Evolutionary conservation across 2,113 vertebrate species (phyloP).

Genomic region (Zosterops borbonicus): DNA sequence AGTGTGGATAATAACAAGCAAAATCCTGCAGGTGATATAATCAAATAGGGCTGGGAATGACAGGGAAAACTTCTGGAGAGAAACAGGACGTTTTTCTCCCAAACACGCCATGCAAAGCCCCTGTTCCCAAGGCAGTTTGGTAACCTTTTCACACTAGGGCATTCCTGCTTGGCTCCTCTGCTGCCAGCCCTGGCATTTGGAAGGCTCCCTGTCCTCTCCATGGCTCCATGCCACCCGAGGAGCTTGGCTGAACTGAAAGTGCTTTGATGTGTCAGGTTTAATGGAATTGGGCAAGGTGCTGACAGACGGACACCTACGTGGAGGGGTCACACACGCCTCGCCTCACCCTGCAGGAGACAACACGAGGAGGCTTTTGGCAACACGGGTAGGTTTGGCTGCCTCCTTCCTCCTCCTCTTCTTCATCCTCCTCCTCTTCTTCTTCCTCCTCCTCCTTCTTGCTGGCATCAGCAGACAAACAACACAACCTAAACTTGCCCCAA

Average conservation of each 20-base stretch:
- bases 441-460: background rate
- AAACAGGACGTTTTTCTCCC: background rate
- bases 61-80: background rate
- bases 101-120: rapidly evolving
- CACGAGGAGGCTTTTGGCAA: background rate
- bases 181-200: background rate
- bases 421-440: background rate
- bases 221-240: background rate
- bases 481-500: background rate
- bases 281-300: background rate
- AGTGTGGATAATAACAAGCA: rapidly evolving
- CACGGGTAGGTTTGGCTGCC: background rate
- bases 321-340: background rate
- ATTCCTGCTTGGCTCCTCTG: background rate
- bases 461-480: rapidly evolving
- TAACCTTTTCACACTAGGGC: background rate
- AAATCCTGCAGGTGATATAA: background rate
- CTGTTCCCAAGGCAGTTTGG: background rate
- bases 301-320: background rate
- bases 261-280: background rate
- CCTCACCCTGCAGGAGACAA: background rate
- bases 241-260: background rate
- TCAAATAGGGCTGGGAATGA: background rate
- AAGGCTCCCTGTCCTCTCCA: background rate
- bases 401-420: background rate